Base-by-base conservation (phyloP, 2,113 vertebrate species). In the Uria lomvia region DNA sequence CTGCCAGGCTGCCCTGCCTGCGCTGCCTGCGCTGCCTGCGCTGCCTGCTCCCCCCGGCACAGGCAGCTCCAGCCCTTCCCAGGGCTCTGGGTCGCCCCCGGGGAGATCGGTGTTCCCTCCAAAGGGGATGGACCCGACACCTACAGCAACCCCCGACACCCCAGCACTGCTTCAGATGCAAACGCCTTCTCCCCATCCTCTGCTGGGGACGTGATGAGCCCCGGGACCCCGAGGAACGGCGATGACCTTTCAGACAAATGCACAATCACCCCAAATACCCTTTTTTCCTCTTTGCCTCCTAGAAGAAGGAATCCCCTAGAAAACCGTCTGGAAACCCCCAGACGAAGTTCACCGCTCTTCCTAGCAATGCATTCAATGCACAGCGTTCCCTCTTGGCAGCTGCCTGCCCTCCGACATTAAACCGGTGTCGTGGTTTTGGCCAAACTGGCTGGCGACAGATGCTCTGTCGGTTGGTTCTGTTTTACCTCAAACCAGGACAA, bases 201-300 rank as follows among this genome's bases (percentile, higher is more conserved):
- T 36, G 36, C 0, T 62, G 66, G 34, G 15, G 40, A 38, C 0
- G 3, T 0, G 0, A 11, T 34, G 45, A 91, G 40, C 12, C 12
- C 6, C 1, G 30, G 21, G 27, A 87, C 9, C 0, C 9, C 3
- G 24, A 56, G 36, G 55, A 73, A 62, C 2, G 26, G 36, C 43
- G 27, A 14, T 40, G 55, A 66, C 6, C 27, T 89, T 89, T 49
- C 76, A 77, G 90, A 74, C 60, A 89, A 66, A 60, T 1, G 32
- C 15, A 79, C 21, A 19, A 21, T 34, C 6, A 2, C 32, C 67
- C 21, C 32, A 40, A 66, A 68, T 56, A 12, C 21, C 42, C 7
- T 67, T 60, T 71, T 60, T 85, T 60, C 30, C 53, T 42, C 53
- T 92, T 65, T 34, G 59, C 24, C 6, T 93, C 14, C 15, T 88